A percentile compares a stretch with the other conserved stretches of the same genome.
phyloP scores from a whole-genome alignment of 2,888 invertebrate species.

The Hirtodrosophila cameraria region DNA sequence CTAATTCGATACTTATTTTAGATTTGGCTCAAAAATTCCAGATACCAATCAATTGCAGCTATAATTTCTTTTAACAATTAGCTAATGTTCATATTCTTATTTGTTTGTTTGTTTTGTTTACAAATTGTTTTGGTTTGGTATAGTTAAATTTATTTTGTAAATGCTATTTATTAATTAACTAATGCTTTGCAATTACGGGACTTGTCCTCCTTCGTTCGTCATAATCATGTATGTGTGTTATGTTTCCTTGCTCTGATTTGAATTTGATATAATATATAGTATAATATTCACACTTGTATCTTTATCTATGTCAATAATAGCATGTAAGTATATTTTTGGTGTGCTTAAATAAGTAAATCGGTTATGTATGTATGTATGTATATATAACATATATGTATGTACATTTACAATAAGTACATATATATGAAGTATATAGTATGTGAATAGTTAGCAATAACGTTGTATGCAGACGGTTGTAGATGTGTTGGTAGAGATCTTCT shows the following conservation, averaged over 20 bases:
- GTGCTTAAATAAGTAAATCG: constrained; percentile 9
- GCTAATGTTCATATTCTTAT: constrained; percentile 33
- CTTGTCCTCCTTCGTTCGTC: constrained; percentile 12
- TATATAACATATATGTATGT: neutral
- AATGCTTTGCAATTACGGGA: constrained; percentile 40
- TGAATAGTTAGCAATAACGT: constrained; percentile 6
- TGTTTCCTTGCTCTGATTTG: constrained; percentile 17
- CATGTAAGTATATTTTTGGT: constrained; percentile 8
- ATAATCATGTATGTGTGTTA: constrained; percentile 17
- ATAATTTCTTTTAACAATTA: constrained; percentile 52
- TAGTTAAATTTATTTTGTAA: constrained; percentile 33
- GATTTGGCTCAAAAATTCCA: constrained; percentile 12
- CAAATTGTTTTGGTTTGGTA: constrained; percentile 15
- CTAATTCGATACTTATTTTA: constrained; percentile 8
- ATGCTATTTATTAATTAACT: constrained; percentile 51
- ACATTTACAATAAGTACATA: neutral
- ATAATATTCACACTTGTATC: constrained; percentile 12
- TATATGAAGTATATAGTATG: constrained; percentile 2
- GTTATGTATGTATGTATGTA: neutral
- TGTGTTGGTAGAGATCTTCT: constrained; percentile 12
- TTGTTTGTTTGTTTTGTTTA: neutral
- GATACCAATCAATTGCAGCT: constrained; percentile 25
- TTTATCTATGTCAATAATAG: constrained; percentile 11
- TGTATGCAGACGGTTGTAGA: constrained; percentile 3
- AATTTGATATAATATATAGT: too few species aligned